Conservation (phyloP, 2,888 invertebrate species). For the Euphydryas editha region DNA sequence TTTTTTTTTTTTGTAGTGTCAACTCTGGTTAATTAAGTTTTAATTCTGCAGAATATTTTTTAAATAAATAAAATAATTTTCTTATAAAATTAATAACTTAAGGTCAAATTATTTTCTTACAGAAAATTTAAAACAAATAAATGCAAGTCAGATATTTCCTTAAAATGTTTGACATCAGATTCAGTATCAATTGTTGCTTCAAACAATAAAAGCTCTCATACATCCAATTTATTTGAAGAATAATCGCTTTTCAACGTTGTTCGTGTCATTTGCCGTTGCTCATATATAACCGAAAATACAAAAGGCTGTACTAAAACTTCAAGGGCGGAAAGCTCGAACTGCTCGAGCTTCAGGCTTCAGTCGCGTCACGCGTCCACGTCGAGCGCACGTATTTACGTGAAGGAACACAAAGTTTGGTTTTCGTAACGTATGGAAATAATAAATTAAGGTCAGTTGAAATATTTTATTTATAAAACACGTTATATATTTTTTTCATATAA, state of each 20-base stretch:
- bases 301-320: slow-evolving; percentile 7
- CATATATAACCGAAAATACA: neutral
- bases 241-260: neutral
- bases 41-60: too few relatives aligned
- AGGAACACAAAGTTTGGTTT: slow-evolving; percentile 17
- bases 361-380: slow-evolving; percentile 15
- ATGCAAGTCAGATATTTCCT: too few relatives aligned
- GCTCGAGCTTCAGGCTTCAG: slow-evolving; percentile 9
- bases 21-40: too few relatives aligned
- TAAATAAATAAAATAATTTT: too few relatives aligned
- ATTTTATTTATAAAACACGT: neutral
- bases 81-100: too few relatives aligned
- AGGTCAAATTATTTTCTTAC: too few relatives aligned
- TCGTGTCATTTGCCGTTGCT: neutral
- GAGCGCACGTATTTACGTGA: slow-evolving; percentile 27
- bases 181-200: too few relatives aligned
- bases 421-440: slow-evolving; percentile 12
- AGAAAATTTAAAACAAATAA: too few relatives aligned
- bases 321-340: slow-evolving; percentile 6
- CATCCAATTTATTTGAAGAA: neutral
- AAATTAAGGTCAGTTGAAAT: slow-evolving; percentile 21
- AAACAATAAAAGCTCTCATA: neutral
- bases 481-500: neutral
- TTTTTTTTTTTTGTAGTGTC: too few relatives aligned
- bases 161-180: too few relatives aligned